Evolutionary conservation across 2,797 vertebrate species (phyloP).

Genomic region (Tapirus indicus): DNA sequence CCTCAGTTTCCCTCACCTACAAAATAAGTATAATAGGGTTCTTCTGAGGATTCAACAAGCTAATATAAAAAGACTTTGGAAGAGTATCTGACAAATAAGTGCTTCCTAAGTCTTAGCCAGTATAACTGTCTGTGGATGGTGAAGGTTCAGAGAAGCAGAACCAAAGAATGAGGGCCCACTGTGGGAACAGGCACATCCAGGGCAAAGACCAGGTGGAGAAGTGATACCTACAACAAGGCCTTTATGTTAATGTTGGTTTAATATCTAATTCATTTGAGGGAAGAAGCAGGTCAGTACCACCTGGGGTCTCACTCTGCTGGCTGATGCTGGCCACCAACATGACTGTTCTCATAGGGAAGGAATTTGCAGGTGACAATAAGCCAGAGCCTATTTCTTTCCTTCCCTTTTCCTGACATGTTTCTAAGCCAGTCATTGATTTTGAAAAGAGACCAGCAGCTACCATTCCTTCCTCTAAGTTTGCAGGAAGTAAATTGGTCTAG

Average conservation of each 20-base stretch:
- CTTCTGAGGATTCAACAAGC: neutral
- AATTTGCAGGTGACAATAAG: neutral
- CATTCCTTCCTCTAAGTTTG: slow-evolving; percentile 1
- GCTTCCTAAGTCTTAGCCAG: neutral
- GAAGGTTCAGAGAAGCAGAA: neutral
- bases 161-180: neutral
- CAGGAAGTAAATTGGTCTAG: neutral
- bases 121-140: neutral
- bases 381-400: neutral
- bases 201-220: neutral
- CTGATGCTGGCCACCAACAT: neutral
- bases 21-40: neutral
- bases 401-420: neutral
- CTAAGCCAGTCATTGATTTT: slow-evolving; percentile 34
- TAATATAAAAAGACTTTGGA: neutral
- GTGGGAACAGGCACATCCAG: neutral
- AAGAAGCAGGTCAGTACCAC: neutral
- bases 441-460: neutral
- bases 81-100: neutral
- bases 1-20: neutral
- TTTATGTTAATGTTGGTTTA: neutral
- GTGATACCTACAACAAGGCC: neutral
- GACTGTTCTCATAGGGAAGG: neutral
- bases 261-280: neutral
- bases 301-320: neutral